These are phyloP conservation scores for Tachystola acroxantha DNA, from an alignment of 2,888 invertebrate species.

Conservation along the genomic window DNA sequence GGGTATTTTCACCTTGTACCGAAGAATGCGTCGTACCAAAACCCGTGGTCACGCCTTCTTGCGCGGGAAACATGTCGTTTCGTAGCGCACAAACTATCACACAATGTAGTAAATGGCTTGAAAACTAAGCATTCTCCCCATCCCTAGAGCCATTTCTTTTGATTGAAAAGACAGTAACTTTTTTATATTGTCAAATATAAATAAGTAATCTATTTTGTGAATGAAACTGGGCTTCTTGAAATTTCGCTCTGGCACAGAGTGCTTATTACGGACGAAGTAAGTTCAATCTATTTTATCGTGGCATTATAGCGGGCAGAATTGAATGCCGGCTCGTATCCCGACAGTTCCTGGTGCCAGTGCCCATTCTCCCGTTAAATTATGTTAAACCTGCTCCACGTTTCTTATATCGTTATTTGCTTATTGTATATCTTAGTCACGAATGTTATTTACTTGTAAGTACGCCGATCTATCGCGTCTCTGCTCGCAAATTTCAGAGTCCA, in stretches of 20 bases:
- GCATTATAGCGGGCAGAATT: slow-evolving; percentile 62
- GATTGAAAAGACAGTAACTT: no score
- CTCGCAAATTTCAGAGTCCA: no score
- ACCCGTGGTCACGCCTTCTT: not conserved
- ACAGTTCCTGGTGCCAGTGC: slow-evolving; percentile 47
- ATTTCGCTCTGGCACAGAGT: slow-evolving; percentile 40
- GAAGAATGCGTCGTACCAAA: slow-evolving; percentile 10
- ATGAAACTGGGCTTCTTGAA: slow-evolving; percentile 40
- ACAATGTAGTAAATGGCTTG: no score
- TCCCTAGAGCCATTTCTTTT: no score
- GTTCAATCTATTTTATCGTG: slow-evolving; percentile 73
- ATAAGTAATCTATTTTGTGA: no score
- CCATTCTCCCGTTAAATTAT: slow-evolving; percentile 68
- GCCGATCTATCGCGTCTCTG: no score
- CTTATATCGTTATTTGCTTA: slow-evolving; percentile 36
- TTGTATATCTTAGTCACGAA: slow-evolving; percentile 35
- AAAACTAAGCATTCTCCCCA: no score
- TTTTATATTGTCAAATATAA: no score
- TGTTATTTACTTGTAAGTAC: no score
- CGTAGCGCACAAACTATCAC: no score
- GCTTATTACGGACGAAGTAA: slow-evolving; percentile 64
- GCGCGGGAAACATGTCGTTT: not conserved
- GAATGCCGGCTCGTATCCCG: slow-evolving; percentile 52
- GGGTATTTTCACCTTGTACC: slow-evolving; percentile 29
- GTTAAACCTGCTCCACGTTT: slow-evolving; percentile 58